A percentile compares a stretch with the other conserved stretches of the same genome.
Conservation (phyloP, 2,888 invertebrate genomes). For the Dasysyrphus tricinctus region DNA sequence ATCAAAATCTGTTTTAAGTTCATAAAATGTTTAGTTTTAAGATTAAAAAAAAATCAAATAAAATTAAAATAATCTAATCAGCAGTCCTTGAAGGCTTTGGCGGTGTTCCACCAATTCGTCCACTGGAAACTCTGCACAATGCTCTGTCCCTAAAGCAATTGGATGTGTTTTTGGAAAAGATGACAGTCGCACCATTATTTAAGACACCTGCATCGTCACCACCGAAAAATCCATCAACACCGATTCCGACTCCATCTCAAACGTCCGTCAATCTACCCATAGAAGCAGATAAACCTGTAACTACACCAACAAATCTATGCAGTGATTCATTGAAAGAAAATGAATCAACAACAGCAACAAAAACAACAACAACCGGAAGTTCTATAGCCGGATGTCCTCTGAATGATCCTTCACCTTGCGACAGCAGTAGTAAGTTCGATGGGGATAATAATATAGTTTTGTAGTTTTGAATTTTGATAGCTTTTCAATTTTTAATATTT, state of each 20-base stretch:
- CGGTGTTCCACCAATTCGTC: slow-evolving; percentile 97
- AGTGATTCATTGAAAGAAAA: slow-evolving; percentile 2
- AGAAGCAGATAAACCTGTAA: slow-evolving; percentile 48
- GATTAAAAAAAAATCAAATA: slow-evolving; percentile 40
- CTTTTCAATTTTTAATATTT: slow-evolving; percentile 16
- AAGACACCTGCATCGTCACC: slow-evolving; percentile 90
- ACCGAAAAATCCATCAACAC: slow-evolving; percentile 87
- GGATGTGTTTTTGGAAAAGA: slow-evolving; percentile 94
- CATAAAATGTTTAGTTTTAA: neutral
- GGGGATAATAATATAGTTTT: slow-evolving; percentile 37
- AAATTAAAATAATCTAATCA: slow-evolving; percentile 74
- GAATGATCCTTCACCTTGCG: slow-evolving; percentile 62
- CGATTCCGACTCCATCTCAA: slow-evolving; percentile 77
- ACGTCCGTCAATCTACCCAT: slow-evolving; percentile 50
- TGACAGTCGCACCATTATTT: slow-evolving; percentile 90
- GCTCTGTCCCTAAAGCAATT: slow-evolving; percentile 96
- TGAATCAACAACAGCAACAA: neutral
- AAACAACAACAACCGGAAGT: neutral
- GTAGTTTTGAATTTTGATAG: slow-evolving; percentile 31
- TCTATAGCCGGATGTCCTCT: slow-evolving; percentile 10
- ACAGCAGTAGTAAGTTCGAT: slow-evolving; percentile 66
- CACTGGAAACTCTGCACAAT: slow-evolving; percentile 98
- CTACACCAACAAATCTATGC: slow-evolving; percentile 64
- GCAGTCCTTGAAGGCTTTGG: slow-evolving; percentile 93
- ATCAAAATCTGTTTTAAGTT: neutral